These are phyloP conservation scores for Psettodes erumei DNA, from an alignment of 2,113 vertebrate species.

Conservation along the genomic window DNA sequence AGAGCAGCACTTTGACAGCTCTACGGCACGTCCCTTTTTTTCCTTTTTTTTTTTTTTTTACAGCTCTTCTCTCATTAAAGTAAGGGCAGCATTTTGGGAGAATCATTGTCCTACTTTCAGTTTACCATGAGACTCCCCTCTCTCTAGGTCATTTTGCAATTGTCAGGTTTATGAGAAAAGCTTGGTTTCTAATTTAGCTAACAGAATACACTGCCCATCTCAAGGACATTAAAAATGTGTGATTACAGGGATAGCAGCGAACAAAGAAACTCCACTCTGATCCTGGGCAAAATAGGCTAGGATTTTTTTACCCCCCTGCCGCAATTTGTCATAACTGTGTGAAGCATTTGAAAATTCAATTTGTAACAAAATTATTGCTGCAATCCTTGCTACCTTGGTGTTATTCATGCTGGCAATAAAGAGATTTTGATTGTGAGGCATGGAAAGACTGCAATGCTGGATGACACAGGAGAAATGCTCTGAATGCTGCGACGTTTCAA, in stretches of 20 bases:
- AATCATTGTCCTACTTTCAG: slow-evolving; percentile 64
- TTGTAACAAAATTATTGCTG: slow-evolving; percentile 14
- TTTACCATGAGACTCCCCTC: slow-evolving; percentile 66
- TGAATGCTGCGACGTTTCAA: slow-evolving; percentile 26
- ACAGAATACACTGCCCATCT: slow-evolving; percentile 32
- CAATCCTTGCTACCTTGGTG: not conserved
- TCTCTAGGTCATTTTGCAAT: slow-evolving; percentile 57
- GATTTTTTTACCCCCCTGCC: slow-evolving; percentile 12
- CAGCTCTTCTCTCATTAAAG: slow-evolving; percentile 58
- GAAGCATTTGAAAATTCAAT: slow-evolving; percentile 6
- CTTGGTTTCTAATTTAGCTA: slow-evolving; percentile 50
- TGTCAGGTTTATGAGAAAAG: slow-evolving; percentile 51
- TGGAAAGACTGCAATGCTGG: not conserved
- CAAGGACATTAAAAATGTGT: slow-evolving; percentile 34
- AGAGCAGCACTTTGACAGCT: slow-evolving; percentile 57
- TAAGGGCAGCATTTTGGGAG: slow-evolving; percentile 59
- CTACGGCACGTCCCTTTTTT: slow-evolving; percentile 26
- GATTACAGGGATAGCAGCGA: slow-evolving; percentile 33
- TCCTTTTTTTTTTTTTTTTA: slow-evolving; percentile 4
- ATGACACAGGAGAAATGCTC: slow-evolving; percentile 7
- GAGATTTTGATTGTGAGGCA: slow-evolving; percentile 2
- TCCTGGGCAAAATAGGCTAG: not conserved
- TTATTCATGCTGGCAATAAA: slow-evolving; percentile 16
- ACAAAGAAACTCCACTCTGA: slow-evolving; percentile 31
- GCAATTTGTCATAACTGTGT: not conserved